Evolutionary conservation across 2,888 invertebrate genomes (phyloP).

Genomic region (Sinelater perroti): DNA sequence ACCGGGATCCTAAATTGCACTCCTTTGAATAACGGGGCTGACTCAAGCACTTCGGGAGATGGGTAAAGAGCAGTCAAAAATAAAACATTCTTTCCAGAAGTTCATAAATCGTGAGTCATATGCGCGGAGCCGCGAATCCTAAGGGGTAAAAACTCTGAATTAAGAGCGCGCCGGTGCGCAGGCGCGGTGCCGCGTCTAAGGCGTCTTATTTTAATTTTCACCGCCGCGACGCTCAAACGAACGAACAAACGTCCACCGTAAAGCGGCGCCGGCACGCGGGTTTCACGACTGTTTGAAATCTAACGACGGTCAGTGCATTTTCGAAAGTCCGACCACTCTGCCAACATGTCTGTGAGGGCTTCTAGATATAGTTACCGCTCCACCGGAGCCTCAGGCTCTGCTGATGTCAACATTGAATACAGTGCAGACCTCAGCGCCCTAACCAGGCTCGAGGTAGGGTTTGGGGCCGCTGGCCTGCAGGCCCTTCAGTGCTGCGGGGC

Average conservation of each 20-base stretch:
- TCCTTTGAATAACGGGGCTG: conserved; percentile 36
- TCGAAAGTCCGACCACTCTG: conserved; percentile 17
- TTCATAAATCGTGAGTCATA: conserved; percentile 52
- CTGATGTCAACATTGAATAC: conserved; percentile 95
- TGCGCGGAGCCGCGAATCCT: conserved; percentile 34
- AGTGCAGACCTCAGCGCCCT: conserved; percentile 92
- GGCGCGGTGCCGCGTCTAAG: conserved; percentile 44
- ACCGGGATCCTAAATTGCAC: no score
- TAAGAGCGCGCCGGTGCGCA: conserved; percentile 44
- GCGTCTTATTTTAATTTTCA: conserved; percentile 53
- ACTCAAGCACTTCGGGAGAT: no score
- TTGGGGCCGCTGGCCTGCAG: no score
- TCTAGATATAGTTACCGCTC: conserved; percentile 94
- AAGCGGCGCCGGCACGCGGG: conserved; percentile 66
- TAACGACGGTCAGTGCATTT: conserved; percentile 58
- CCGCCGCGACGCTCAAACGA: conserved; percentile 67
- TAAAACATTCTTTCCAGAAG: conserved; percentile 53
- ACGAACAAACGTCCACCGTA: conserved; percentile 68
- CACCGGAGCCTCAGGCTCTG: conserved; percentile 77
- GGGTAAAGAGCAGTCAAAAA: conserved; percentile 50
- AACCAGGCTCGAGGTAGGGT: conserved; percentile 91
- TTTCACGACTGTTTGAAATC: conserved; percentile 56
- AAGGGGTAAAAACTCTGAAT: conserved; percentile 29
- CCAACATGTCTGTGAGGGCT: conserved; percentile 67
- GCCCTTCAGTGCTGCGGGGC: neutral